phyloP scores from a whole-genome alignment of 1,140 invertebrate genomes.

The Pseudachorutes palmiensis region DNA sequence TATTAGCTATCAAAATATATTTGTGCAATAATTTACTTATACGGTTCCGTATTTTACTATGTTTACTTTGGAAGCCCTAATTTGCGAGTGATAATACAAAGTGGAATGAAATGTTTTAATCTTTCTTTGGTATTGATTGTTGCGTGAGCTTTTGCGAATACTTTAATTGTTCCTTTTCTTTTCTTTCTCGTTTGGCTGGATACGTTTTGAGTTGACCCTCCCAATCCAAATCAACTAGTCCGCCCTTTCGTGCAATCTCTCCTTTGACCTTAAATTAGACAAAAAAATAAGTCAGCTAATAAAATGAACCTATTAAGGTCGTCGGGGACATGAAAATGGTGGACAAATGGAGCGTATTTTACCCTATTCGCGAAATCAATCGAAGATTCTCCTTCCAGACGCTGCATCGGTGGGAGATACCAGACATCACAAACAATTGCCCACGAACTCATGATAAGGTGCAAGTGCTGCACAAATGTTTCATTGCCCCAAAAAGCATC shows the following conservation, averaged over 20 bases:
- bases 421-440: constrained; percentile 98
- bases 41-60: no score
- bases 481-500: constrained; percentile 97
- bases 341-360: neutral
- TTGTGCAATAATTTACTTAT: no score
- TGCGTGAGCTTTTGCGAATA: no score
- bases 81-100: no score
- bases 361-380: constrained; percentile 84
- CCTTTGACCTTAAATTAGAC: constrained; percentile 80
- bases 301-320: no score
- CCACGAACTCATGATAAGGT: constrained; percentile 99
- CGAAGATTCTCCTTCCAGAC: constrained; percentile 65
- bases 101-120: no score
- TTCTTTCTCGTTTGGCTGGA: constrained; percentile 86
- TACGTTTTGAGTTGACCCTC: constrained; percentile 86
- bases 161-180: constrained; percentile 81
- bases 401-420: constrained; percentile 92
- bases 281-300: no score
- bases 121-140: no score
- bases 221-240: constrained; percentile 94
- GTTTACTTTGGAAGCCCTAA: no score
- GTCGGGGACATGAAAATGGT: no score
- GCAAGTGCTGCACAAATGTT: constrained; percentile 87
- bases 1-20: no score
- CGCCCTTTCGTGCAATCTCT: constrained; percentile 82